A percentile compares a stretch with the other conserved stretches of the same genome.
Evolutionary conservation across 2,888 invertebrate species (phyloP).

Genomic region (Luffia ferchaultella): DNA sequence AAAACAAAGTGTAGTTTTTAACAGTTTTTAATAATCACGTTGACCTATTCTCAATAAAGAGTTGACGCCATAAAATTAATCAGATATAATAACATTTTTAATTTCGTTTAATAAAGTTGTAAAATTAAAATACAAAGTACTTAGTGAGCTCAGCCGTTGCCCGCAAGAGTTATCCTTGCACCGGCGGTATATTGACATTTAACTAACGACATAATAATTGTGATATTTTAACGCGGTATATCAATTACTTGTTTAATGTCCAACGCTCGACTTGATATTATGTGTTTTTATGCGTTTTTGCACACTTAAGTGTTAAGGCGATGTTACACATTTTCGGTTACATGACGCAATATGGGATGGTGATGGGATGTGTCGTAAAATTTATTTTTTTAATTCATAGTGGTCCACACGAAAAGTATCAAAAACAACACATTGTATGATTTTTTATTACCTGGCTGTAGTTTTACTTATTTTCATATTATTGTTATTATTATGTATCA

Average conservation of each 20-base stretch:
- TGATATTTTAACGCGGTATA: conserved; percentile 6
- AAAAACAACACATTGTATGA: too few species aligned
- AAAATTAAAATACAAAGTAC: not conserved
- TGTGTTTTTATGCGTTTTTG: conserved; percentile 8
- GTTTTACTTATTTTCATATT: too few species aligned
- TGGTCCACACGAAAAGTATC: too few species aligned
- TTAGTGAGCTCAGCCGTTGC: not conserved
- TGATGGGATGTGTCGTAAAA: not conserved
- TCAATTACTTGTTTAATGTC: conserved; percentile 5
- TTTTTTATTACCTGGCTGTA: too few species aligned
- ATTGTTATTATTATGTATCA: too few species aligned
- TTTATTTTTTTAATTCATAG: too few species aligned
- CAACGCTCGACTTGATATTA: conserved; percentile 2
- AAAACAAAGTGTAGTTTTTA: conserved; percentile 37
- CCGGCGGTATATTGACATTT: conserved; percentile 30
- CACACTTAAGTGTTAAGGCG: conserved; percentile 6
- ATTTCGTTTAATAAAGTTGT: not conserved
- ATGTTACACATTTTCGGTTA: not conserved
- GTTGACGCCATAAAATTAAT: not conserved
- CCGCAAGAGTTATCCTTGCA: conserved; percentile 25
- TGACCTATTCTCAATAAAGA: not conserved
- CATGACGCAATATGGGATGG: not conserved
- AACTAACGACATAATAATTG: conserved; percentile 41
- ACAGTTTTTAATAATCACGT: not conserved
- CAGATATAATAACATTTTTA: not conserved